Evolutionary conservation across 1,140 invertebrate genomes (phyloP), one percentile per base, ranked within the genome.

Genomic region (Eriosoma lanigerum): DNA sequence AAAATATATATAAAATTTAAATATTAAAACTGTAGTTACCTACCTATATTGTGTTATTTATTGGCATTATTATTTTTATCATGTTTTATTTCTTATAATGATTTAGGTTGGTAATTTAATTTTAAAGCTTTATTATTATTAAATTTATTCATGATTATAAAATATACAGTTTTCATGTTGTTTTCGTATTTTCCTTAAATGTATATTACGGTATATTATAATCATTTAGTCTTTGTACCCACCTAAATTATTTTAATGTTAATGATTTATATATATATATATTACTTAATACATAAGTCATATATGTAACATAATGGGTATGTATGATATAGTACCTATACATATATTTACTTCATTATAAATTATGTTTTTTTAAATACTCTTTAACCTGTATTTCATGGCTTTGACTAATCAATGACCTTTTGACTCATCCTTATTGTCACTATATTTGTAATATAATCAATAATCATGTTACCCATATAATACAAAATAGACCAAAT

Each of bases 381-480:
- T 24, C 8, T 58, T 24, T 58, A 58, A 58, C 54, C 21, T 58
- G 21, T 26, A 24, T 58, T 58, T n/a, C 21, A 2, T 58, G 54
- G 12, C 54, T 26, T 58, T 58, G 54, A 58, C 10, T 26, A 24
- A 58, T 24, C 54, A 58, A 58, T 58, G 21, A 58, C 9, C 8
- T 12, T 58, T 24, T 58, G 54, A 58, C 54, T 58, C 54, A 58
- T 58, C 21, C 1, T 58, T 58, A 58, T 58, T 58, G 54, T 58
- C 21, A 24, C 19, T 21, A 21, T 54, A 21, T 54, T 54, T 54
- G 19, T 54, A 54, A 21, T 54, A 21, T 54, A 54, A 21, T 54
- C 52, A 54, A 21, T 54, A 54, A 21, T 54, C 52, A 54, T 54
- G 52, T 54, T 54, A 54, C 19, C 52, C 52, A 54, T 9, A 54